Percentiles rank a stretch among this genome's conserved stretches.
Evolutionary conservation across 2,888 invertebrate genomes (phyloP).

Genomic region (Drosophila neotestacea): DNA sequence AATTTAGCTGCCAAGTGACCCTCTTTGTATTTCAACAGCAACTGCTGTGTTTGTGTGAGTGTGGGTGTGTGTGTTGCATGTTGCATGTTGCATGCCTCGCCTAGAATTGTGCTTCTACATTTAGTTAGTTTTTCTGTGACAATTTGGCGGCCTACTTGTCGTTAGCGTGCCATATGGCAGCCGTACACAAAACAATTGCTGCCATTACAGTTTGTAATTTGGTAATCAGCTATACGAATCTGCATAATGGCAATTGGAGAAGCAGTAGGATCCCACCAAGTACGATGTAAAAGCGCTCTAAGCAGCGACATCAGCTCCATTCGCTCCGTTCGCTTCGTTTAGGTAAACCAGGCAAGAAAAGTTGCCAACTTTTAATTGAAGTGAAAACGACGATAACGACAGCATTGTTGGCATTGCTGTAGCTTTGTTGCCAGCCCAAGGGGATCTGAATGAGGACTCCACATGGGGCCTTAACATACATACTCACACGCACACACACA

Average conservation of each 20-base stretch:
- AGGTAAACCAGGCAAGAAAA: constrained; percentile 80
- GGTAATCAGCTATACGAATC: constrained; percentile 80
- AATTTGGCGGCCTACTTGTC: constrained; percentile 66
- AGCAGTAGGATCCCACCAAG: constrained; percentile 16
- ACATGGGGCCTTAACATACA: constrained; percentile 47
- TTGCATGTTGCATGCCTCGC: constrained; percentile 1
- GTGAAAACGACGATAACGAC: constrained; percentile 83
- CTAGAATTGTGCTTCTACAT: constrained; percentile 32
- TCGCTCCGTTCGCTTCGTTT: constrained; percentile 49
- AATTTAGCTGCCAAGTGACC: constrained; percentile 56
- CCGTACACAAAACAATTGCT: constrained; percentile 71
- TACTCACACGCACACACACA: constrained; percentile 22
- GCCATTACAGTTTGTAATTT: constrained; percentile 80
- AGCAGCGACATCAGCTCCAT: constrained; percentile 21
- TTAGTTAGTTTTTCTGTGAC: constrained; percentile 57
- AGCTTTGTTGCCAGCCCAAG: constrained; percentile 68
- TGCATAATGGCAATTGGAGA: constrained; percentile 79
- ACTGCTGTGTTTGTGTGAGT: no score
- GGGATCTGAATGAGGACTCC: constrained; percentile 65
- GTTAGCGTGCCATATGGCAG: constrained; percentile 69
- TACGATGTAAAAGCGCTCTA: constrained; percentile 24
- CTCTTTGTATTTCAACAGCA: constrained; percentile 24
- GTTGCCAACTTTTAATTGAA: constrained; percentile 83
- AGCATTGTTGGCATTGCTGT: constrained; percentile 76
- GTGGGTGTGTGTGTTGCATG: not conserved